These are phyloP conservation scores for Carduelis carduelis DNA, from an alignment of 2,797 vertebrate species.

Conservation along the genomic window DNA sequence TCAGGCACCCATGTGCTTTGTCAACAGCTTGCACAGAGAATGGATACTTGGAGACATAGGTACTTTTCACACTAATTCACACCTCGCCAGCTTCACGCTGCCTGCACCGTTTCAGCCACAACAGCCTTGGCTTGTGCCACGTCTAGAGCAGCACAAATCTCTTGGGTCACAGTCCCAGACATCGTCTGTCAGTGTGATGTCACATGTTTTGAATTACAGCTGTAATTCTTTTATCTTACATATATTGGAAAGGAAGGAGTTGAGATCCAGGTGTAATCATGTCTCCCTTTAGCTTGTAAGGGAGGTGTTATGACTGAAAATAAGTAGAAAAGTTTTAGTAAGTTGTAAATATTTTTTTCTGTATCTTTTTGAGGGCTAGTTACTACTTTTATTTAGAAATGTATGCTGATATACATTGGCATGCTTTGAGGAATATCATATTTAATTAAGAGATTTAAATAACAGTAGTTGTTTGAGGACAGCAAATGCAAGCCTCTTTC, in stretches of 20 bases:
- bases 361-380: background rate
- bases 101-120: background rate
- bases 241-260: background rate
- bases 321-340: background rate
- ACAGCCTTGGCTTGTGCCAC: background rate
- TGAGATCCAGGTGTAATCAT: background rate
- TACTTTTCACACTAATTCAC: constrained; percentile 8
- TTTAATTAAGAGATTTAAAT: background rate
- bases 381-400: background rate
- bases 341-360: background rate
- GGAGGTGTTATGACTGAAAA: background rate
- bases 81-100: background rate
- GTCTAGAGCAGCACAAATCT: background rate
- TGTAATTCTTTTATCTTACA: background rate
- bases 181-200: background rate
- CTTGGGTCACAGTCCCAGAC: background rate
- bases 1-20: constrained; percentile 72
- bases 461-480: fast-evolving
- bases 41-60: constrained; percentile 75
- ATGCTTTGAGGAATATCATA: background rate
- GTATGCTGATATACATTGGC: background rate
- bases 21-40: constrained; percentile 69
- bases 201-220: background rate
- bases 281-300: background rate
- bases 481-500: background rate